These are phyloP conservation scores for Indicator indicator DNA, from an alignment of 2,113 vertebrate genomes.

Conservation along the genomic window DNA sequence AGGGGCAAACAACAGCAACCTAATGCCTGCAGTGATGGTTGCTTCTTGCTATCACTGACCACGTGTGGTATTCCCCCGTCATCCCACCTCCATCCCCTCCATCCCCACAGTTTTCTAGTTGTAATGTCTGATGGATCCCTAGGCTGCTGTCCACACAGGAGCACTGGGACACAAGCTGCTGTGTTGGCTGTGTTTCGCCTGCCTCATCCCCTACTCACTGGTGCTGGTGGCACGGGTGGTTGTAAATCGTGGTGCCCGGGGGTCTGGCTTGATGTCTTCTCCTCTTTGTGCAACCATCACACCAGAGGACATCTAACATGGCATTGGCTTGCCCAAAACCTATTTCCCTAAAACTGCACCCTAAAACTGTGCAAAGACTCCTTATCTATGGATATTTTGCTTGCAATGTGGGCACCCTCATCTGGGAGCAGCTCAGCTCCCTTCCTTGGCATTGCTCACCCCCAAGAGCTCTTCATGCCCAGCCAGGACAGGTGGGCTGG, in stretches of 20 bases:
- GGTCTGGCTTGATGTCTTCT: not conserved
- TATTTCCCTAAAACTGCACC: too few relatives aligned
- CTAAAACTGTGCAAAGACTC: not conserved
- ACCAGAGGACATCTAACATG: rapidly evolving
- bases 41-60: not conserved
- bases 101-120: not conserved
- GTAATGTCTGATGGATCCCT: not conserved
- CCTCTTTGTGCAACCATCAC: not conserved
- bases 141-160: not conserved
- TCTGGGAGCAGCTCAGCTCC: not conserved
- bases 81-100: not conserved
- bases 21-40: not conserved
- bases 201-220: not conserved
- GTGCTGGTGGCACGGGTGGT: rapidly evolving
- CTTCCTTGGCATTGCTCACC: rapidly evolving
- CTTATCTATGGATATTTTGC: not conserved
- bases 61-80: rapidly evolving
- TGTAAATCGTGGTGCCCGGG: not conserved
- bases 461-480: not conserved
- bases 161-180: not conserved
- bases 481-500: not conserved
- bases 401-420: not conserved
- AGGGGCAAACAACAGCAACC: not conserved
- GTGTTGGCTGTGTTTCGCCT: rapidly evolving
- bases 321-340: not conserved